Percentiles rank a stretch among this genome's conserved stretches.
Evolutionary conservation across 2,797 vertebrate species (phyloP).

Genomic region (Buceros bicornis): DNA sequence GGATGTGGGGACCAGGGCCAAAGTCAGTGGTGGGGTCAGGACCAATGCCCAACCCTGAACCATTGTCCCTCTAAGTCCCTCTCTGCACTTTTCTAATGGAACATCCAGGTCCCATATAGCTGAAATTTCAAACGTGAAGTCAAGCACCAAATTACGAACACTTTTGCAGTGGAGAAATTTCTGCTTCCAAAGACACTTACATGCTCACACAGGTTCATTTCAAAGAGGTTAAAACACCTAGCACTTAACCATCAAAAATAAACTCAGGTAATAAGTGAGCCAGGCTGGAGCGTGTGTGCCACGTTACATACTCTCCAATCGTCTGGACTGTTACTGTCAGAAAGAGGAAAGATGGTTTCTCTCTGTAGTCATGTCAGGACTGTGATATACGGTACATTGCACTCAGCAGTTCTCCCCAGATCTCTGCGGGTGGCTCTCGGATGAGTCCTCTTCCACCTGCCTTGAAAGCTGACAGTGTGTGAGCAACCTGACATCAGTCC

Average conservation of each 20-base stretch:
- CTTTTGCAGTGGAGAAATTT: neutral
- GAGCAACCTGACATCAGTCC: neutral
- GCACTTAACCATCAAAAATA: neutral
- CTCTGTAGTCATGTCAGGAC: neutral
- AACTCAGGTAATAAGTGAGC: neutral
- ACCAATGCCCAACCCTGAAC: neutral
- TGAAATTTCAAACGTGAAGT: neutral
- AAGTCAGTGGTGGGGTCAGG: neutral
- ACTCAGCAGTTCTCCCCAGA: neutral
- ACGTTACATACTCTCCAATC: rapidly evolving
- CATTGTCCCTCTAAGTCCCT: neutral
- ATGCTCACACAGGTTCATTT: neutral
- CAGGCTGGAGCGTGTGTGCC: rapidly evolving
- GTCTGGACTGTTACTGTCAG: neutral
- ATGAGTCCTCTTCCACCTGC: neutral
- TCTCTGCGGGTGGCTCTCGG: rapidly evolving
- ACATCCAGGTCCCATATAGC: neutral
- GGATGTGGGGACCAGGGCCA: neutral
- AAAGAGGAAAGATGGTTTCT: neutral
- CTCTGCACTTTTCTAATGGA: neutral
- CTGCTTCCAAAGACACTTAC: neutral
- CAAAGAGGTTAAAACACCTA: neutral
- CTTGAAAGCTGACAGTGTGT: neutral
- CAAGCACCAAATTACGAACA: neutral
- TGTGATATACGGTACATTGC: neutral